Evolutionary conservation across 1,140 invertebrate genomes (phyloP), one percentile per base, ranked within the genome.

Genomic region (Bombus breviceps): DNA sequence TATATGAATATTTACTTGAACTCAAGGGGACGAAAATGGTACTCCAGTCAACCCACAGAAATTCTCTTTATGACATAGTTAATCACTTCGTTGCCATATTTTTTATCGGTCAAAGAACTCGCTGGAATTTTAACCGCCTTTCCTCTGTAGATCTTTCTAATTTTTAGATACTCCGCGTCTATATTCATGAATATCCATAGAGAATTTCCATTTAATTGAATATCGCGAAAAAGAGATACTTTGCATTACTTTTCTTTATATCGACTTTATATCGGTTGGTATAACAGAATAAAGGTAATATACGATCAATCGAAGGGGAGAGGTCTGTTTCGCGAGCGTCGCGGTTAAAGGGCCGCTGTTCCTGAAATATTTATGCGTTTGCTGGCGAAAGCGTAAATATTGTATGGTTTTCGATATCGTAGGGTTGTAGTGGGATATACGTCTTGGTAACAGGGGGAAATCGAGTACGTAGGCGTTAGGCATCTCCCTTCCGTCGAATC

Each of bases 361-460:
- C 82, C 84, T 92, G 89, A 92, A 92, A 92, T 90, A 92, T 92
- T 92, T 92, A 91, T 90, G 87, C 88, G 76, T 86, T 86, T 68
- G 69, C 86, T 85, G 73, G 79, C 86, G 87, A 91, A 88, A 91
- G 86, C 88, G 91, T 92, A 91, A 92, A 92, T 92, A 92, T 92
- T 90, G 86, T 77, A 91, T 88, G 91, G 79, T 69, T 77, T 74
- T 90, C 77, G 85, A 81, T 89, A 81, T 85, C 87, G 79, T 57
- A 57, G 74, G 71, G 76, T 78, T 41, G 57, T n/a, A 75, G 68
- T 71, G 59, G 72, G 80, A 81, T 90, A 85, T 81, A 86, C 86
- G 77, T 64, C 79, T 73, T 62, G 64, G 81, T 75, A 69, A 87
- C 79, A 88, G 68, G 66, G 79, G 79, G 72, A 28, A 59, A 57